phyloP scores from a whole-genome alignment of 2,888 invertebrate genomes.

The Clistopyga incitator region DNA sequence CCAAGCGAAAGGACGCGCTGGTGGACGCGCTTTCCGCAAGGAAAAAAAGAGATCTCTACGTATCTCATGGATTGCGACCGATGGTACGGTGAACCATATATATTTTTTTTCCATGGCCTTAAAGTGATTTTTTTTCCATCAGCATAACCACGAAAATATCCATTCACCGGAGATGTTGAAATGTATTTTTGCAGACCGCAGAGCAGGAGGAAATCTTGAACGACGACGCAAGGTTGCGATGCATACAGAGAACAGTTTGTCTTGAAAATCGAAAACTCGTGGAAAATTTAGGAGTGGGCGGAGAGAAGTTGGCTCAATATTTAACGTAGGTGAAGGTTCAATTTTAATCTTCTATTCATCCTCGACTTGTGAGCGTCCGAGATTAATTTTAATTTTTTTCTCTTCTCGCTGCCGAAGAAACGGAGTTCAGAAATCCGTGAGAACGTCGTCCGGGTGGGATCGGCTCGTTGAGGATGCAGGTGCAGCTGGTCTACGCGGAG shows the following conservation, averaged over 20 bases:
- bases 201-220: conserved; percentile 78
- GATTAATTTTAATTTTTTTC: conserved; percentile 15
- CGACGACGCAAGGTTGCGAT: conserved; percentile 79
- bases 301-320: conserved; percentile 78
- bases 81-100: conserved; percentile 72
- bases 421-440: conserved; percentile 75
- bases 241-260: conserved; percentile 81
- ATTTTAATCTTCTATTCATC: not conserved
- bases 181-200: conserved; percentile 74
- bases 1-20: conserved; percentile 78
- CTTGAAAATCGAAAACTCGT: conserved; percentile 78
- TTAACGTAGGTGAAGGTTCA: conserved; percentile 77
- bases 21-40: conserved; percentile 78
- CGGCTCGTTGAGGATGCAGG: conserved; percentile 81
- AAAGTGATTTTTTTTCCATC: too few species aligned
- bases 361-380: not conserved
- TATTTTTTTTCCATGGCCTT: too few species aligned
- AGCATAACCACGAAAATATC: not conserved
- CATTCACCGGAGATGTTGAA: not conserved
- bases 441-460: conserved; percentile 78
- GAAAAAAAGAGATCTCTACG: conserved; percentile 76
- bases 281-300: conserved; percentile 76
- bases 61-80: conserved; percentile 69
- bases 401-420: conserved; percentile 29
- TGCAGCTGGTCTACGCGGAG: conserved; percentile 78